A percentile compares a stretch with the other conserved stretches of the same genome.
Evolutionary conservation across 2,888 invertebrate species (phyloP).

Genomic region (Melanargia galathea): DNA sequence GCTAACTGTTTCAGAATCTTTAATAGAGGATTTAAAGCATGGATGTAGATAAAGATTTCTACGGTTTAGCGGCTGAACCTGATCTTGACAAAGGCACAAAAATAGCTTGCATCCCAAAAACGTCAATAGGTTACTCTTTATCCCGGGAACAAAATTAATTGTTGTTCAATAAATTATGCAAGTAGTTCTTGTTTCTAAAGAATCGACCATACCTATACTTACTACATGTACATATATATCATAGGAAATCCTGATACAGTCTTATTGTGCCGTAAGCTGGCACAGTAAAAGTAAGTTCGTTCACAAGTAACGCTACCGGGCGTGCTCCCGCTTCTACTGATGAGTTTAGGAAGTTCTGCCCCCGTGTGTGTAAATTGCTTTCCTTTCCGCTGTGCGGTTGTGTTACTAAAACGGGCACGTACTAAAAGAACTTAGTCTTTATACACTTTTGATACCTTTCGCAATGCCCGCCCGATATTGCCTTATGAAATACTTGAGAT

Average conservation of each 20-base stretch:
- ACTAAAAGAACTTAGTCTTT: slow-evolving; percentile 32
- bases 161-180: too few relatives aligned
- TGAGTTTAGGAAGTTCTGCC: slow-evolving; percentile 74
- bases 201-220: background rate
- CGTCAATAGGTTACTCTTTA: too few relatives aligned
- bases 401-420: slow-evolving; percentile 40
- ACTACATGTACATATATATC: too few relatives aligned
- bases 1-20: too few relatives aligned
- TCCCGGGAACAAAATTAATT: too few relatives aligned
- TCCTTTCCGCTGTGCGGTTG: slow-evolving; percentile 46
- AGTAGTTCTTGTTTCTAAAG: too few relatives aligned
- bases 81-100: too few relatives aligned
- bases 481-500: slow-evolving; percentile 20
- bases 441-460: slow-evolving; percentile 31
- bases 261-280: slow-evolving; percentile 57
- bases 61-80: background rate
- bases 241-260: too few relatives aligned
- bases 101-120: too few relatives aligned
- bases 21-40: too few relatives aligned
- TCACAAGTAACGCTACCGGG: slow-evolving; percentile 61
- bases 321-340: slow-evolving; percentile 66
- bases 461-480: slow-evolving; percentile 22
- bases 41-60: too few relatives aligned
- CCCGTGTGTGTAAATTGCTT: slow-evolving; percentile 52
- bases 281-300: slow-evolving; percentile 69